These are phyloP conservation scores for Lithobates pipiens DNA, from an alignment of 2,797 vertebrate genomes.

Conservation along the genomic window DNA sequence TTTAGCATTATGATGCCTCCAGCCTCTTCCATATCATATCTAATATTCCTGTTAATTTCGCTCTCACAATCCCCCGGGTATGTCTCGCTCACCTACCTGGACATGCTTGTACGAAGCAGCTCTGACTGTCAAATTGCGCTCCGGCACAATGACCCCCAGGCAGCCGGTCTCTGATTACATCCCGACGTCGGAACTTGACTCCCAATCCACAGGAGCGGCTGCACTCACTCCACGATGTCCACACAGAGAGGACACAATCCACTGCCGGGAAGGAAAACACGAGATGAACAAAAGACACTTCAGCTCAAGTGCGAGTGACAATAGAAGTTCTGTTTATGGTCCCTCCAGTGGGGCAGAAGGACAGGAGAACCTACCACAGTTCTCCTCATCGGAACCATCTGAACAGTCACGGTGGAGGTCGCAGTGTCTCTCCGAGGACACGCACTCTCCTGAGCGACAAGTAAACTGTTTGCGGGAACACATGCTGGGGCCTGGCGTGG, in stretches of 20 bases:
- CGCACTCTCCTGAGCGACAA: constrained; percentile 84
- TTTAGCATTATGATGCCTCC: too few species aligned
- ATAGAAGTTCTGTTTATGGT: neutral
- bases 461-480: constrained; percentile 84
- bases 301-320: neutral
- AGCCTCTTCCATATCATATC: too few species aligned
- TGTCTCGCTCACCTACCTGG: constrained; percentile 75
- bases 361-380: constrained; percentile 79
- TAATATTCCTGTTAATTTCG: too few species aligned
- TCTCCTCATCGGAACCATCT: constrained; percentile 85
- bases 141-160: constrained; percentile 76
- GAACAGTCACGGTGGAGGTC: constrained; percentile 82
- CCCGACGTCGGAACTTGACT: constrained; percentile 81
- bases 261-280: constrained; percentile 67
- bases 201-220: constrained; percentile 88
- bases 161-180: constrained; percentile 76
- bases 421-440: constrained; percentile 78
- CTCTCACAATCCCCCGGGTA: too few species aligned
- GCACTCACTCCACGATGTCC: constrained; percentile 88
- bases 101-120: constrained; percentile 86
- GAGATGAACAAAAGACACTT: too few species aligned
- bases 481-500: constrained; percentile 62
- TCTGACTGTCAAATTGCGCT: constrained; percentile 78
- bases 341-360: too few species aligned
- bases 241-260: constrained; percentile 82